Evolutionary conservation across 2,797 vertebrate species (phyloP).

Genomic region (Natrix natrix): DNA sequence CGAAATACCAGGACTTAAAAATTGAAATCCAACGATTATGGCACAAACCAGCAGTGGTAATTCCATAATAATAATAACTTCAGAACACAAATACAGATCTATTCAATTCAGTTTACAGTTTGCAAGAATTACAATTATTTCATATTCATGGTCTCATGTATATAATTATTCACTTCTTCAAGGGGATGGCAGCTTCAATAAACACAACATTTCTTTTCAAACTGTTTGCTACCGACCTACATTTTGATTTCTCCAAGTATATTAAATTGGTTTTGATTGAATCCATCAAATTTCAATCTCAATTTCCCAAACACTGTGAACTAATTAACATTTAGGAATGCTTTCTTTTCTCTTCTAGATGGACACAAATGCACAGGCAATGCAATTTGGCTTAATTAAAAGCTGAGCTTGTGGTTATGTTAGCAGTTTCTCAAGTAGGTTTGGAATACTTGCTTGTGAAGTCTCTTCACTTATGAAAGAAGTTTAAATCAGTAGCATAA

Average conservation of each 20-base stretch:
- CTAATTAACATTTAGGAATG: slow-evolving; percentile 23
- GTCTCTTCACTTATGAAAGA: not conserved
- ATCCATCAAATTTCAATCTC: slow-evolving; percentile 40
- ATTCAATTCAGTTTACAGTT: not conserved
- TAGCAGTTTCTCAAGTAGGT: not conserved
- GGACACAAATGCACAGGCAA: not conserved
- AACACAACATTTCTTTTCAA: not conserved
- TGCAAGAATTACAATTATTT: not conserved
- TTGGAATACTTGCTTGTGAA: not conserved
- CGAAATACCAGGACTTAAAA: no score
- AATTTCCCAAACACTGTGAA: slow-evolving; percentile 29
- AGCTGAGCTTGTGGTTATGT: not conserved
- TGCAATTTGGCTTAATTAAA: slow-evolving; percentile 16
- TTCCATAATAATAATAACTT: not conserved
- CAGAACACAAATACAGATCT: not conserved
- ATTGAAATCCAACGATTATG: no score
- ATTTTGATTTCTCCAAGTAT: not conserved
- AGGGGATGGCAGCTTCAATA: not conserved
- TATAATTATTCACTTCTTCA: not conserved
- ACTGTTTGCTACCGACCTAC: not conserved
- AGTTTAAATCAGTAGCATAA: slow-evolving; percentile 20
- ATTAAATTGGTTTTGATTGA: not conserved
- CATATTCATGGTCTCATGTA: not conserved
- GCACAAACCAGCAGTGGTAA: no score
- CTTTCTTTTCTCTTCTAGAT: slow-evolving; percentile 23